These are phyloP conservation scores for Entomyzon cyanotis DNA, from an alignment of 2,113 vertebrate genomes.

Conservation along the genomic window DNA sequence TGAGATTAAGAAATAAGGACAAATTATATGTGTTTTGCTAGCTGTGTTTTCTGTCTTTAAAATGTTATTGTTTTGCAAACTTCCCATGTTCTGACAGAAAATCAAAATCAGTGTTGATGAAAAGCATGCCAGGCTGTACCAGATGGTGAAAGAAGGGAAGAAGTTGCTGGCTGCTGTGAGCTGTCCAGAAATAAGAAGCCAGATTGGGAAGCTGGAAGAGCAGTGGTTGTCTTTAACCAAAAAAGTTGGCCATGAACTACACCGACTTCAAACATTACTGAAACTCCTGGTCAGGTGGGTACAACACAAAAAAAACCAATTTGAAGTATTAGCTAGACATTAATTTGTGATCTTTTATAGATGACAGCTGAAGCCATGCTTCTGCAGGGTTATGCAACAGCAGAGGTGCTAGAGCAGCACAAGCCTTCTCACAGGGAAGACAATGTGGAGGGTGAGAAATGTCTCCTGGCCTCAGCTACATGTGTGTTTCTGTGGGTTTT, in stretches of 20 bases:
- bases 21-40: not conserved
- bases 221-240: conserved; percentile 76
- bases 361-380: not conserved
- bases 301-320: not conserved
- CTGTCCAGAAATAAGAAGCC: conserved; percentile 69
- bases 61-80: conserved; percentile 5
- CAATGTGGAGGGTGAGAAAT: not conserved
- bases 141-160: conserved; percentile 77
- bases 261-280: conserved; percentile 60
- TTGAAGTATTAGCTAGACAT: not conserved
- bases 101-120: conserved; percentile 70
- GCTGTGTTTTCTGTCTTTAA: not conserved
- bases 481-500: not conserved
- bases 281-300: conserved; percentile 81
- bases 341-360: not conserved
- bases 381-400: not conserved
- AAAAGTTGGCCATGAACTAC: conserved; percentile 71
- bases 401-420: not conserved
- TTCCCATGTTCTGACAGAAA: conserved; percentile 70
- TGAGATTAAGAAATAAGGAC: not conserved
- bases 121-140: conserved; percentile 72
- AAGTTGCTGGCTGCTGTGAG: conserved; percentile 66
- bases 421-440: not conserved
- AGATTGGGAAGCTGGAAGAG: conserved; percentile 73
- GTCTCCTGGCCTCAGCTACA: not conserved